Percentiles rank a stretch among this genome's conserved stretches.
Conservation (phyloP, 2,888 invertebrate genomes). For the Morpho deidamia region DNA sequence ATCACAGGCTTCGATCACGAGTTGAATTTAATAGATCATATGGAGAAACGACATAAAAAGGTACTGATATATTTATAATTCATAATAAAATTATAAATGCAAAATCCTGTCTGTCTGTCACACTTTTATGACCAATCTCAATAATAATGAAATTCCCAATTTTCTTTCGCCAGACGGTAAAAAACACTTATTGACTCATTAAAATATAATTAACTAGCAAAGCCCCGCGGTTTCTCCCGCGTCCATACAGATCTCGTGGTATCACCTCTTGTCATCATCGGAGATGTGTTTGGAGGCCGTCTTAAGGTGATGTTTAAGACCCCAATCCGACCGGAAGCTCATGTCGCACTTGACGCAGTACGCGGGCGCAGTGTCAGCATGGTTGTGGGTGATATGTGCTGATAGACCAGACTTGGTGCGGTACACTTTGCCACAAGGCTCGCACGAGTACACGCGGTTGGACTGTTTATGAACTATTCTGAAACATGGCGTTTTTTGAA, state of each 20-base stretch:
- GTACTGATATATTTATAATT: constrained; percentile 36
- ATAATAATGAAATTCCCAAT: too few species aligned
- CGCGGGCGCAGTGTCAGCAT: constrained; percentile 27
- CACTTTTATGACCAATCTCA: too few species aligned
- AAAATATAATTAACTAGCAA: too few species aligned
- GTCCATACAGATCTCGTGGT: too few species aligned
- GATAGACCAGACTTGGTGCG: constrained; percentile 25
- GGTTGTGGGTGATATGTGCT: constrained; percentile 26
- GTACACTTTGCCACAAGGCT: constrained; percentile 28
- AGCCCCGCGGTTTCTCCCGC: too few species aligned
- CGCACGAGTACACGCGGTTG: constrained; percentile 22
- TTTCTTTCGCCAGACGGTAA: too few species aligned
- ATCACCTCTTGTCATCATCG: constrained; percentile 40
- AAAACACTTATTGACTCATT: too few species aligned
- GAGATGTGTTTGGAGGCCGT: constrained; percentile 44
- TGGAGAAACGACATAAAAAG: constrained; percentile 44
- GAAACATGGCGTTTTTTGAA: too few species aligned
- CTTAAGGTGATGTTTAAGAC: constrained; percentile 39
- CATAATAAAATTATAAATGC: too few species aligned
- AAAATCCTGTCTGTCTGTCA: too few species aligned
- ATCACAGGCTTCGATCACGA: constrained; percentile 57
- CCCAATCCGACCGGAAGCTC: constrained; percentile 36
- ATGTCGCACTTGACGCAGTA: constrained; percentile 25
- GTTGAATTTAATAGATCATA: constrained; percentile 42
- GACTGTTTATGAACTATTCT: constrained; percentile 30